A percentile compares a stretch with the other conserved stretches of the same genome.
These are phyloP conservation scores for Stylophora pistillata DNA, from an alignment of 64 coral and sea anemone species.

Conservation along the genomic window DNA sequence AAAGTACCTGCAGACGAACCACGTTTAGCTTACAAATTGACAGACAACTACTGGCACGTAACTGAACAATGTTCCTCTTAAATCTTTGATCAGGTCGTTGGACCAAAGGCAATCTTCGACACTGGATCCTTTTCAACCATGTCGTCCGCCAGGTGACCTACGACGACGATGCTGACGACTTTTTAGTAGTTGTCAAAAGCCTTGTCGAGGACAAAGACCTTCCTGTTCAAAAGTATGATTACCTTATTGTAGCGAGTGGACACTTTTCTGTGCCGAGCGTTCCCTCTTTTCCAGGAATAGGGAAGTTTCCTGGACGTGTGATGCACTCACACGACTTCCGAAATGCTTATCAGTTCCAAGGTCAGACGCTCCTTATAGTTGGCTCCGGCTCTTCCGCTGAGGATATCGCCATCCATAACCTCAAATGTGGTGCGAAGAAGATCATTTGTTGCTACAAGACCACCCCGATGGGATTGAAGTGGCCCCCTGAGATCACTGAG, in stretches of 20 bases:
- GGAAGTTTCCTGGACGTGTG: constrained; percentile 54
- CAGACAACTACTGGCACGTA: not conserved
- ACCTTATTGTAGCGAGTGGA: constrained; percentile 57
- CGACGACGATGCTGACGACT: constrained; percentile 41
- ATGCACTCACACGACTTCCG: constrained; percentile 52
- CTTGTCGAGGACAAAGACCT: constrained; percentile 39
- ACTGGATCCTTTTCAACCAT: constrained; percentile 50
- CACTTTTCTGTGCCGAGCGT: constrained; percentile 52
- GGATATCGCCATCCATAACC: constrained; percentile 51
- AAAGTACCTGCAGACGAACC: too few species aligned
- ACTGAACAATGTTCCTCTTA: not conserved
- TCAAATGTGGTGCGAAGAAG: constrained; percentile 61
- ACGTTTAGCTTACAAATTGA: too few species aligned
- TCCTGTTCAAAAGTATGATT: constrained; percentile 48
- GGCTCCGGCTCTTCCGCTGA: constrained; percentile 65
- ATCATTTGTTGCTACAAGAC: constrained; percentile 33
- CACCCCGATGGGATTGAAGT: constrained; percentile 65
- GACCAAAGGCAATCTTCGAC: constrained; percentile 37
- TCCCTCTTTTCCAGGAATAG: constrained; percentile 55
- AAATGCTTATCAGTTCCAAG: constrained; percentile 36
- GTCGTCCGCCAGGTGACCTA: constrained; percentile 58
- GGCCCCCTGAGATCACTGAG: constrained; percentile 50
- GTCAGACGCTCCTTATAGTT: constrained; percentile 32
- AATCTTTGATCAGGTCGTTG: constrained; percentile 50
- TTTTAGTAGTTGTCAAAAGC: constrained; percentile 52